A percentile compares a stretch with the other conserved stretches of the same genome.
These are phyloP conservation scores for Aphelenchoides fujianensis DNA, from an alignment of 1,140 invertebrate species.

Conservation along the genomic window DNA sequence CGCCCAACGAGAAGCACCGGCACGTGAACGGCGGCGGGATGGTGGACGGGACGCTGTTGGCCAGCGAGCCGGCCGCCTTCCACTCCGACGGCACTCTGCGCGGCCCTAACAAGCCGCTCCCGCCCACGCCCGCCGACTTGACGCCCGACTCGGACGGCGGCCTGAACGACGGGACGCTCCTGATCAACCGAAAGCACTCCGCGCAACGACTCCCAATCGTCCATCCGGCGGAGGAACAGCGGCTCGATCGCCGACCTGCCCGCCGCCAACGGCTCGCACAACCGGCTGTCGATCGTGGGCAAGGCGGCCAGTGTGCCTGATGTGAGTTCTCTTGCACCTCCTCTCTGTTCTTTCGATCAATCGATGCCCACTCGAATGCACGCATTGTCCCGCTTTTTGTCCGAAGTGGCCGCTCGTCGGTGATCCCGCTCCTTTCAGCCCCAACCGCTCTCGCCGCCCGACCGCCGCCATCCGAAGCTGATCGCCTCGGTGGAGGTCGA, in stretches of 20 bases:
- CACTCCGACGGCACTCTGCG: conserved; percentile 44
- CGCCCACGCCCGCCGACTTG: conserved; percentile 77
- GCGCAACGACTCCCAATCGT: conserved; percentile 16
- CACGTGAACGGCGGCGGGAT: conserved; percentile 5
- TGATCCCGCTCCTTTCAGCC: not conserved
- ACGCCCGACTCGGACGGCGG: conserved; percentile 64
- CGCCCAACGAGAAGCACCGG: conserved; percentile 59
- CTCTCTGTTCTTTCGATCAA: no score
- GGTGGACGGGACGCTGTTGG: conserved; percentile 81
- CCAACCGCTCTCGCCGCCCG: not conserved
- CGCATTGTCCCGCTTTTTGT: not conserved
- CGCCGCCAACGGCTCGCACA: conserved; percentile 30
- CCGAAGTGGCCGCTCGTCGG: not conserved
- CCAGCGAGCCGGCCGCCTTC: conserved; percentile 74
- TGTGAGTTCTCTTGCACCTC: conserved; percentile 33
- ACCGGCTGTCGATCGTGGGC: conserved; percentile 43
- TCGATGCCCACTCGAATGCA: not conserved
- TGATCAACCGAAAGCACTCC: conserved; percentile 30
- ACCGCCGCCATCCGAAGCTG: conserved; percentile 4
- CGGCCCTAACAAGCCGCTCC: conserved; percentile 79
- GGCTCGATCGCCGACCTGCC: conserved; percentile 3
- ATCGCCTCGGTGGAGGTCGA: conserved; percentile 6
- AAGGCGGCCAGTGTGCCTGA: conserved; percentile 54
- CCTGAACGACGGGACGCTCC: conserved; percentile 44
- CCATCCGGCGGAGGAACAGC: conserved; percentile 6